Base-by-base conservation (phyloP, 2,797 vertebrate species). In the Ptychadena robeensis region DNA sequence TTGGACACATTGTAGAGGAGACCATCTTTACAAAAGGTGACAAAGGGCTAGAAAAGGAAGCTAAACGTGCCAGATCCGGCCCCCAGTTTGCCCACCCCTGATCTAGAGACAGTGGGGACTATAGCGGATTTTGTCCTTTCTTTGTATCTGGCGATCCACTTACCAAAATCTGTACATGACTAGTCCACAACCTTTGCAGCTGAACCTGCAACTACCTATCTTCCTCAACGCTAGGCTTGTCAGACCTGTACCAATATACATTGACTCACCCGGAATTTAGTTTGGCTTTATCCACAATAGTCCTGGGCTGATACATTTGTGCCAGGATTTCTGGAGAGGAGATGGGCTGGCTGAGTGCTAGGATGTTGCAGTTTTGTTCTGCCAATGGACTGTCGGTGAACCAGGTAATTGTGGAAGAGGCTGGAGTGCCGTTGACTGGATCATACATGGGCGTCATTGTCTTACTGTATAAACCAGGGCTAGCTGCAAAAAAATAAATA, bases 391-490 rank as follows among this genome's bases (percentile, higher is more conserved):
- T 96, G 53, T 97, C 96, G 9, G 95, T 95, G 88, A 98, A 98
- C 97, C 97, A 98, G 0, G 96, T 90, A 48, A 95, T 92, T 0
- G 97, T 98, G 82, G 97, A 94, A 2, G 95, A 94, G 1, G 91
- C 91, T 0, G 95, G 97, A 2, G 94, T 95, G 59, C 98, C 97
- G 0, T 92, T 98, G 86, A 95, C 72, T 0, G 97, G 96, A 89
- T 98, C 96, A 4, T 98, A 99, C 37, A 87, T 90, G 2, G 97
- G 96, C 6, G 94, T 96, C 96, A 98, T 97, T 38, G 96, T 98
- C 91, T 96, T 98, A 87, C 97, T 98, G 82, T 97, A 98, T 76
- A 96, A 92, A 32, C 95, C 93, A 27, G 95, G 87, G 68, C 92
- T 96, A 85, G 88, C 93, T 95, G 90, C 31, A 91, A 81, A 86